These are phyloP conservation scores for Xestia sexstrigata DNA, from an alignment of 2,888 invertebrate genomes.

Conservation along the genomic window DNA sequence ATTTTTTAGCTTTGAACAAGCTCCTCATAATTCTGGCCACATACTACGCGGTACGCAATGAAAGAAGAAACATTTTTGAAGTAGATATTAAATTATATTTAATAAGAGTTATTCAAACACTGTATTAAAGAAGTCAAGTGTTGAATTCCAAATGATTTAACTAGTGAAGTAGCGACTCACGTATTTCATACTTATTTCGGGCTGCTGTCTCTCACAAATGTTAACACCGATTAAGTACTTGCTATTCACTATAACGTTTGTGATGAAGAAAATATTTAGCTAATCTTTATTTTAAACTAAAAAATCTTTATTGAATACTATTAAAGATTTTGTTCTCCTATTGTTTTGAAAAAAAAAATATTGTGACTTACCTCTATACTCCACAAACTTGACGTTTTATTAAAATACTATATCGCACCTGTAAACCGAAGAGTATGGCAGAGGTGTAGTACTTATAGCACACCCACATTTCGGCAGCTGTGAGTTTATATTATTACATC, in stretches of 20 bases:
- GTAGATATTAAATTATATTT: slow-evolving; percentile 6
- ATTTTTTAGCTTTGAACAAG: slow-evolving; percentile 15
- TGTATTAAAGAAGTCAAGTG: slow-evolving; percentile 6
- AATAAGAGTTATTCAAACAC: slow-evolving; percentile 17
- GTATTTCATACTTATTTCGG: not conserved
- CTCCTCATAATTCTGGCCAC: slow-evolving; percentile 35
- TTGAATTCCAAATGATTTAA: slow-evolving; percentile 6
- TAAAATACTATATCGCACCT: not conserved
- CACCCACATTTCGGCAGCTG: not conserved
- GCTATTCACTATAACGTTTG: no score
- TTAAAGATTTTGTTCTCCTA: not conserved
- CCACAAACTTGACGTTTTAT: not conserved
- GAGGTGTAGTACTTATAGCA: not conserved
- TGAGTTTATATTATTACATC: not conserved
- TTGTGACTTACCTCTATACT: not conserved
- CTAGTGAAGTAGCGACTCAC: not conserved
- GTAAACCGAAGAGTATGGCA: not conserved
- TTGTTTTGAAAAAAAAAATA: not conserved
- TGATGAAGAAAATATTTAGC: no score
- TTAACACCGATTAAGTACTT: not conserved
- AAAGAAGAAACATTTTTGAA: slow-evolving; percentile 19
- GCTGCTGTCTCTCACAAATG: not conserved
- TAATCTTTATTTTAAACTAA: no score
- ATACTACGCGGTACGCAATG: slow-evolving; percentile 20
- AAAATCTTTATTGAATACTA: not conserved